A percentile compares a stretch with the other conserved stretches of the same genome.
Conservation (phyloP, 2,113 vertebrate species). For the Neodon shergylaensis region DNA sequence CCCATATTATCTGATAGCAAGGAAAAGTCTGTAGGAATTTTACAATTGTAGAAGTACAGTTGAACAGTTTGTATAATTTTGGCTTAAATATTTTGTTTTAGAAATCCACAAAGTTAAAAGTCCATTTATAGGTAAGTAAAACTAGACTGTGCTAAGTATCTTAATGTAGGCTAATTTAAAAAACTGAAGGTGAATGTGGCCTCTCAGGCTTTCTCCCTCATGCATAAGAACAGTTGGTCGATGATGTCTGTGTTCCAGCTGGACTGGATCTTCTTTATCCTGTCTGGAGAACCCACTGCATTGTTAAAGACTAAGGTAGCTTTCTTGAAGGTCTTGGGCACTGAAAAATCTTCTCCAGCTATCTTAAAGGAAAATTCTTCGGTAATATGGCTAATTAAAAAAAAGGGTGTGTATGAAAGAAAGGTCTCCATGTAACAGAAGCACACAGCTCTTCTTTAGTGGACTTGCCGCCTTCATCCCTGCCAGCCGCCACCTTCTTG, state of each 20-base stretch:
- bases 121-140: conserved; percentile 20
- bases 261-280: background rate
- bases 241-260: background rate
- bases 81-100: conserved; percentile 53
- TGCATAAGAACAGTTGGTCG: background rate
- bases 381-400: conserved; percentile 38
- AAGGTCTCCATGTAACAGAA: background rate
- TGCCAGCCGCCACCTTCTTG: background rate
- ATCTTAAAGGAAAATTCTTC: conserved; percentile 31
- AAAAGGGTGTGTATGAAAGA: background rate
- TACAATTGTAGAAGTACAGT: background rate
- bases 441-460: background rate
- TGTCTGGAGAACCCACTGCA: background rate
- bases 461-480: background rate
- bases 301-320: background rate
- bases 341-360: conserved; percentile 9
- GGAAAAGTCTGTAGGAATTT: background rate
- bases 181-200: background rate
- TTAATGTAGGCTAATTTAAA: conserved; percentile 17
- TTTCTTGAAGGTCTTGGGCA: conserved; percentile 31
- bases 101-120: conserved; percentile 34
- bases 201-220: background rate
- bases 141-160: conserved; percentile 3
- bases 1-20: background rate
- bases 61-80: background rate